phyloP scores from a whole-genome alignment of 2,113 vertebrate genomes.

The Megaceryle maxima region DNA sequence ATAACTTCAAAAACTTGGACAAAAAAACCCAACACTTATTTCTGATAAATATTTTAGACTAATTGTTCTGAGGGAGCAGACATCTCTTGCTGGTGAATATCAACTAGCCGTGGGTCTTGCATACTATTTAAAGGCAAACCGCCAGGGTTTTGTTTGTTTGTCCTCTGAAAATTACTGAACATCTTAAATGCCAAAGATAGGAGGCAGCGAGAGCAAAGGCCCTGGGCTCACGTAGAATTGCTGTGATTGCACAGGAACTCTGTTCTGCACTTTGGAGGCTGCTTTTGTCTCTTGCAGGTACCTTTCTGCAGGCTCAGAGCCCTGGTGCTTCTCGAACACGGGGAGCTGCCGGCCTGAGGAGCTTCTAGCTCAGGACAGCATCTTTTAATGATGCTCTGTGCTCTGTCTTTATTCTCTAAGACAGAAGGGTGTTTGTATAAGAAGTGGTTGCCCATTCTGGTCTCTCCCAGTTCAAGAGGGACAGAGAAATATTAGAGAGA shows the following conservation, averaged over 20 bases:
- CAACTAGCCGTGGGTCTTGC: slow-evolving; percentile 17
- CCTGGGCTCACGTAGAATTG: fast-evolving
- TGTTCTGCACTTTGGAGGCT: neutral
- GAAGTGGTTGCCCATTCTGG: neutral
- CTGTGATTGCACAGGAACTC: fast-evolving
- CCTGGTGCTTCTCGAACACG: neutral
- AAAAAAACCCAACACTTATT: slow-evolving; percentile 59
- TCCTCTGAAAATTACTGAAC: slow-evolving; percentile 34
- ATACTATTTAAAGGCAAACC: neutral
- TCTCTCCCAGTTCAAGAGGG: no score
- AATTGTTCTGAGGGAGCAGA: slow-evolving; percentile 61
- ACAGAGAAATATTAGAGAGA: no score
- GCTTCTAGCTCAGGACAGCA: neutral
- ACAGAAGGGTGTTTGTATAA: neutral
- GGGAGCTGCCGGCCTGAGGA: neutral
- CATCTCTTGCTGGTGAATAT: slow-evolving; percentile 63
- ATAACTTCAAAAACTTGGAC: slow-evolving; percentile 69
- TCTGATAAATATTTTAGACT: slow-evolving; percentile 72
- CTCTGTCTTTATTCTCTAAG: neutral
- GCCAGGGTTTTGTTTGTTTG: slow-evolving; percentile 37
- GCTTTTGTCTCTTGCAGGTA: neutral
- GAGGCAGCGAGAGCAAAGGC: neutral
- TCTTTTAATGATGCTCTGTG: neutral
- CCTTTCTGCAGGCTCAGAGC: neutral
- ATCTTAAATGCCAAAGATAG: neutral